Evolutionary conservation across 2,888 invertebrate species (phyloP), one percentile per base, ranked within the genome.

Genomic region (Brassicogethes aeneus): DNA sequence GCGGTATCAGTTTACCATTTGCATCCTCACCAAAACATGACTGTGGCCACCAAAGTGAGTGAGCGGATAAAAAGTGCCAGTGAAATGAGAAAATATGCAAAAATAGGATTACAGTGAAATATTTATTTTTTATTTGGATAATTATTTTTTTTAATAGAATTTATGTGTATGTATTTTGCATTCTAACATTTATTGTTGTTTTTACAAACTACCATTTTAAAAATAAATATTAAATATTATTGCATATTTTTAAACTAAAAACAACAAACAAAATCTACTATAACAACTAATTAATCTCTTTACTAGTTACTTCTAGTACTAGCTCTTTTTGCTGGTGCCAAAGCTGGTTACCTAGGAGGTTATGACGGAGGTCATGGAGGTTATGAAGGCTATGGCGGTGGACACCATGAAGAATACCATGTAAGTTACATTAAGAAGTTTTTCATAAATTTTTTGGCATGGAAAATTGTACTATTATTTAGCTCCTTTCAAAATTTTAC

Each of bases 261-360:
- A n/a, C n/a, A n/a, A n/a, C n/a, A n/a, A n/a, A n/a, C n/a, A n/a
- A n/a, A n/a, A n/a, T n/a, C n/a, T n/a, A n/a, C n/a, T n/a, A n/a
- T n/a, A n/a, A n/a, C n/a, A n/a, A n/a, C n/a, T n/a, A n/a, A n/a
- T n/a, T n/a, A n/a, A n/a, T 23, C 23, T 10, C 23, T 23, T 5
- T 23, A 10, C 10, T 23, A 62, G 62, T 43, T 61, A 36, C 43
- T 53, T 42, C 45, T 56, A 36, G 47, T 47, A 30, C 37, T 61
- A 14, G 53, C 55, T 32, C 43, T 55, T 37, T 42, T 57, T 29
- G 46, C 53, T 38, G 32, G 47, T n/a, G 46, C 38, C 17, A 36
- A 42, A 13, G 53, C 53, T 12, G 55, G 54, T 35, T 47, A 51
- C 37, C 29, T 55, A 16, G 47, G 46, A 14, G 54, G 51, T 15